These are phyloP conservation scores for Lasioglossum baleicum DNA, from an alignment of 1,140 invertebrate species.

Conservation along the genomic window DNA sequence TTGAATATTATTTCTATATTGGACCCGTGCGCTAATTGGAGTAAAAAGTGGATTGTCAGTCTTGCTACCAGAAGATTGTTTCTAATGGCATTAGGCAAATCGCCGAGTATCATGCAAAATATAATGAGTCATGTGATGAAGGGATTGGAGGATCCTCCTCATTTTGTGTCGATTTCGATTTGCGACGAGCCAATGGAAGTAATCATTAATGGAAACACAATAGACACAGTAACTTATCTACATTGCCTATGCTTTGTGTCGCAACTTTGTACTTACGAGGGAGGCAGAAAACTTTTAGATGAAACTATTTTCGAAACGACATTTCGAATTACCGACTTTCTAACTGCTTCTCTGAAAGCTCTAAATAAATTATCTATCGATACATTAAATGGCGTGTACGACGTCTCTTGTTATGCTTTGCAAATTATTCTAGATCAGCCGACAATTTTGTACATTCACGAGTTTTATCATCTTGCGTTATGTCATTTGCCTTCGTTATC, in stretches of 20 bases:
- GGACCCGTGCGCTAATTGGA: constrained; percentile 75
- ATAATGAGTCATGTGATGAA: constrained; percentile 59
- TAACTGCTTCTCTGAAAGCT: constrained; percentile 63
- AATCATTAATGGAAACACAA: constrained; percentile 73
- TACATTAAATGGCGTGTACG: constrained; percentile 69
- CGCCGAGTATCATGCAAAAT: constrained; percentile 67
- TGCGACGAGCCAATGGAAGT: constrained; percentile 69
- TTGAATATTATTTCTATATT: constrained; percentile 73
- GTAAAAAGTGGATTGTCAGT: constrained; percentile 72
- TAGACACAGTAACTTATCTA: constrained; percentile 73
- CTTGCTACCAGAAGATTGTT: constrained; percentile 69
- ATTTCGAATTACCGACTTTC: constrained; percentile 68
- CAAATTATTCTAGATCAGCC: constrained; percentile 66
- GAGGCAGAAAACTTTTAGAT: constrained; percentile 64
- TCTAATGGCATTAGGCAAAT: constrained; percentile 66
- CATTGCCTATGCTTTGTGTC: constrained; percentile 72
- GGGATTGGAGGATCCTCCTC: constrained; percentile 65
- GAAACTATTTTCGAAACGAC: constrained; percentile 62
- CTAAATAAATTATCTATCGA: constrained; percentile 69
- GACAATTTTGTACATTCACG: constrained; percentile 62
- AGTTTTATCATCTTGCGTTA: constrained; percentile 70
- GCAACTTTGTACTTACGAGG: constrained; percentile 68
- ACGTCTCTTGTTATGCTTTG: constrained; percentile 65
- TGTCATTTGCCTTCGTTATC: constrained; percentile 64
- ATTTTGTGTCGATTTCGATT: constrained; percentile 63